Evolutionary conservation across 2,888 invertebrate genomes (phyloP).

Genomic region (Eupithecia inturbata): DNA sequence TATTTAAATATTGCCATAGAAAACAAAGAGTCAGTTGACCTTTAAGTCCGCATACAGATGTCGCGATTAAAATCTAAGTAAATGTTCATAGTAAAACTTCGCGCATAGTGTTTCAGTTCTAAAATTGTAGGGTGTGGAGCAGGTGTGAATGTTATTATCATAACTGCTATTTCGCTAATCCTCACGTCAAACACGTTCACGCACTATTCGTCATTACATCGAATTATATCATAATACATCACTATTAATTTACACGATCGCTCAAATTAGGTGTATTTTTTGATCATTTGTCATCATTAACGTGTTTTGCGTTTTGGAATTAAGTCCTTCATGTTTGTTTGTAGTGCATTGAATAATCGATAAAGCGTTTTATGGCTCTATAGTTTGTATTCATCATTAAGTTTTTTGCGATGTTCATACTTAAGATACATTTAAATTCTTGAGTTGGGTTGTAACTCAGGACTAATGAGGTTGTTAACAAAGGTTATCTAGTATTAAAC

Average conservation of each 20-base stretch:
- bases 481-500: constrained; percentile 53
- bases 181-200: constrained; percentile 61
- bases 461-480: constrained; percentile 52
- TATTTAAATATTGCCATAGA: constrained; percentile 23
- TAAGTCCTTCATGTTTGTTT: constrained; percentile 54
- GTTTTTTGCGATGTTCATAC: constrained; percentile 38
- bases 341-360: constrained; percentile 48
- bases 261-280: constrained; percentile 71
- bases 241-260: constrained; percentile 71
- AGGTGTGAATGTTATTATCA: constrained; percentile 57
- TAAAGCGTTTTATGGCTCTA: constrained; percentile 46
- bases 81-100: constrained; percentile 46
- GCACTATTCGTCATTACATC: constrained; percentile 61
- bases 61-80: constrained; percentile 63
- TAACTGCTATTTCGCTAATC: constrained; percentile 57
- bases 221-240: constrained; percentile 60
- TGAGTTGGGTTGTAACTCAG: constrained; percentile 55
- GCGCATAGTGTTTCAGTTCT: constrained; percentile 48
- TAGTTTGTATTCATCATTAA: constrained; percentile 44
- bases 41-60: constrained; percentile 54
- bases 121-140: constrained; percentile 42
- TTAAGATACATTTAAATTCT: constrained; percentile 48
- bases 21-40: constrained; percentile 47
- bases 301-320: constrained; percentile 51
- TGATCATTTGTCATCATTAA: constrained; percentile 75